These are phyloP conservation scores for Dolomedes plantarius DNA, from an alignment of 2,888 invertebrate genomes.

Conservation along the genomic window DNA sequence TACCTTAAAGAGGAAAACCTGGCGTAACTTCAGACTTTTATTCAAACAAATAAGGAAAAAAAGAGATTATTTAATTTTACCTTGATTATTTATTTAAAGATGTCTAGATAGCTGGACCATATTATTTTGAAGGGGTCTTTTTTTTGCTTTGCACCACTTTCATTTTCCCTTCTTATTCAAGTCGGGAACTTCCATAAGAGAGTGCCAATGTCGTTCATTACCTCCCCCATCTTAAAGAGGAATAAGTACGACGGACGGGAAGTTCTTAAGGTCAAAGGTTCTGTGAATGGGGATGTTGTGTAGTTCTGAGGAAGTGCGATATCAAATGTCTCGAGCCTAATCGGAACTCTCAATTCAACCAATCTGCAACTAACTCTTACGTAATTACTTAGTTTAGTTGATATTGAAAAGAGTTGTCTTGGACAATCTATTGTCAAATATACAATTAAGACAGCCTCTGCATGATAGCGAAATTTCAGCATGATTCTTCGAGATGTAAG, in stretches of 20 bases:
- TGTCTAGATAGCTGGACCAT: too few species aligned
- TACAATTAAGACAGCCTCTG: not conserved
- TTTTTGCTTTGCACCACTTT: too few species aligned
- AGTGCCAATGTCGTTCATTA: not conserved
- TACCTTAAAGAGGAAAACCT: too few species aligned
- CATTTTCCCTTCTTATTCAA: too few species aligned
- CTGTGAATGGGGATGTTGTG: conserved; percentile 62
- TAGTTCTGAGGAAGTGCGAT: conserved; percentile 59
- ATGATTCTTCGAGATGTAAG: not conserved
- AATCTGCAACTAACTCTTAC: not conserved
- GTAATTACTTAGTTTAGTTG: not conserved
- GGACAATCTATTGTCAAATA: too few species aligned
- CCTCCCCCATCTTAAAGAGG: conserved; percentile 19
- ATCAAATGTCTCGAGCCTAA: conserved; percentile 48
- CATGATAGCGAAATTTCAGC: not conserved
- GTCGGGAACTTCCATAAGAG: too few species aligned
- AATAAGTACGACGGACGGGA: conserved; percentile 49
- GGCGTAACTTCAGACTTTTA: too few species aligned
- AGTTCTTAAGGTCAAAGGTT: conserved; percentile 68
- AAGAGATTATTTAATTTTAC: too few species aligned
- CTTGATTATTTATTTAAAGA: too few species aligned
- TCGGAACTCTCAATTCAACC: conserved; percentile 1
- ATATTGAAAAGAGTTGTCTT: too few species aligned
- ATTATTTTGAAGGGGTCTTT: too few species aligned
- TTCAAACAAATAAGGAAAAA: too few species aligned